Evolutionary conservation across 2,797 vertebrate species (phyloP).

Genomic region (Botia almorhae): DNA sequence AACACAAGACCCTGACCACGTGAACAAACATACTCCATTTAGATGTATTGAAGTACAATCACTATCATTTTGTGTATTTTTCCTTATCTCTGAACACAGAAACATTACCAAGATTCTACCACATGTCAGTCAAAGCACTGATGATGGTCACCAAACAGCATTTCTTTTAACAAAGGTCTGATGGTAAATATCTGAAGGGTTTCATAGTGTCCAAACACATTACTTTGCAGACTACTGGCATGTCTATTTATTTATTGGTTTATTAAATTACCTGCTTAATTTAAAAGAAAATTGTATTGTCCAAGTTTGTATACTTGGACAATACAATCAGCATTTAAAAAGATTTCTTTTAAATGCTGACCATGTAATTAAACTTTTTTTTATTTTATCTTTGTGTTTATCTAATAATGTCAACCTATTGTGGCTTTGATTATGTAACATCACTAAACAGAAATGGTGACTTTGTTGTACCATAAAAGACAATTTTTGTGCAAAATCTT

Average conservation of each 20-base stretch:
- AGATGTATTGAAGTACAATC: conserved; percentile 78
- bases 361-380: neutral
- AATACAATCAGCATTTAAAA: too few relatives aligned
- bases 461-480: neutral
- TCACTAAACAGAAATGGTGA: neutral
- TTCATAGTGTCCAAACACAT: conserved; percentile 9
- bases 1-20: conserved; percentile 77
- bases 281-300: neutral
- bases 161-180: conserved; percentile 37
- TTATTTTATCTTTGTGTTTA: neutral
- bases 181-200: conserved; percentile 51
- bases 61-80: conserved; percentile 71
- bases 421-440: neutral
- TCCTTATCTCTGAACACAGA: conserved; percentile 69
- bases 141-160: conserved; percentile 69
- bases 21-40: conserved; percentile 78
- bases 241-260: neutral
- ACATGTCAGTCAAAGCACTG: conserved; percentile 79
- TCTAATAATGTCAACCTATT: neutral
- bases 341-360: neutral
- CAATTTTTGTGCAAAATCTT: neutral
- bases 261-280: neutral
- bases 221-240: neutral
- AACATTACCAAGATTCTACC: conserved; percentile 74
- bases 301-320: neutral